phyloP scores from a whole-genome alignment of 2,888 invertebrate species.

The Iphiclides podalirius region DNA sequence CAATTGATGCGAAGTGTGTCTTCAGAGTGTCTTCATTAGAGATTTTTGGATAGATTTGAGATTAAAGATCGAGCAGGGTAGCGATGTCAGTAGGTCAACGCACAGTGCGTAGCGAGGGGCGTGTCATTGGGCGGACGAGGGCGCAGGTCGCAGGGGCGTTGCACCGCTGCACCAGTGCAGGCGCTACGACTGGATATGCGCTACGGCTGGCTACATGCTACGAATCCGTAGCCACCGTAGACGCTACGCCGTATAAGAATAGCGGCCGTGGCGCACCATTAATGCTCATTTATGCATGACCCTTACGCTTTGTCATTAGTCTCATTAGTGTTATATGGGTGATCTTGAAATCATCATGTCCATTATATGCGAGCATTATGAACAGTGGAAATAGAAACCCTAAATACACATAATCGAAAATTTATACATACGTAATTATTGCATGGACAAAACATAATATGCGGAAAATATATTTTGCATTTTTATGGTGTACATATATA shows the following conservation, averaged over 20 bases:
- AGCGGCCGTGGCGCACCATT: conserved; percentile 27
- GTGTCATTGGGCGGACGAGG: conserved; percentile 36
- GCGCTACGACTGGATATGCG: conserved; percentile 42
- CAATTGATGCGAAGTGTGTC: too few species aligned
- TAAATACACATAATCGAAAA: not conserved
- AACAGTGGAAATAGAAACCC: not conserved
- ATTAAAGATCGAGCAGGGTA: conserved; percentile 75
- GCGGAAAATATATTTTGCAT: conserved; percentile 2
- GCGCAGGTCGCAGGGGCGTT: conserved; percentile 55
- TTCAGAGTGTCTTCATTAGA: too few species aligned
- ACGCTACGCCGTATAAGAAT: conserved; percentile 50
- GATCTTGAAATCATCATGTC: conserved; percentile 17
- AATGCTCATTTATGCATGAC: conserved; percentile 24
- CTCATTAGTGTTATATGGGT: conserved; percentile 23
- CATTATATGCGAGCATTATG: conserved; percentile 1
- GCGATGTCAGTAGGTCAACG: conserved; percentile 77
- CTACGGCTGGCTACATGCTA: conserved; percentile 29
- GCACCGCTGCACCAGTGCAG: conserved; percentile 73
- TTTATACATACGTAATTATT: not conserved
- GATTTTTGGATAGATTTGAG: too few species aligned
- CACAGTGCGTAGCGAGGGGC: conserved; percentile 67
- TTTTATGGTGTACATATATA: not conserved
- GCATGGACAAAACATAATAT: not conserved
- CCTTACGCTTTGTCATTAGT: conserved; percentile 29
- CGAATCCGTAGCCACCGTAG: conserved; percentile 38